Evolutionary conservation across 2,113 vertebrate species (phyloP).

Genomic region (Melierax canorus): DNA sequence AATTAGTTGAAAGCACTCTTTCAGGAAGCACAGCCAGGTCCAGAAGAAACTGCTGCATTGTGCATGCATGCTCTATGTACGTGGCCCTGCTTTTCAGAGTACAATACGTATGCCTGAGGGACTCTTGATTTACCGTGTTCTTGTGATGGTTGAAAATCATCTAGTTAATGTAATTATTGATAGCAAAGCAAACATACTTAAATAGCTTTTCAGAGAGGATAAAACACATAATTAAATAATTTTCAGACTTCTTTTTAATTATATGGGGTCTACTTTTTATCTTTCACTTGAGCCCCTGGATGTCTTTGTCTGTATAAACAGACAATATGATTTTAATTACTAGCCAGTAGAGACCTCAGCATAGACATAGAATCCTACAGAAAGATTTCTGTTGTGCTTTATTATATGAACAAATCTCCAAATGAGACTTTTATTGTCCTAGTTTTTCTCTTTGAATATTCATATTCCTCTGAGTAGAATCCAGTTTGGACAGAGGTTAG

Average conservation of each 20-base stretch:
- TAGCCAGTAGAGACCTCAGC: neutral
- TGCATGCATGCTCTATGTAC: neutral
- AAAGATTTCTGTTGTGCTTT: neutral
- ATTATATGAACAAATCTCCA: neutral
- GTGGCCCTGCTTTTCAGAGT: neutral
- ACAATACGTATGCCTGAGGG: neutral
- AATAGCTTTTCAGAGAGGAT: conserved; percentile 8
- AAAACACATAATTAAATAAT: conserved; percentile 16
- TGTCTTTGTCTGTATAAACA: conserved; percentile 6
- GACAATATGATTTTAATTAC: conserved; percentile 41
- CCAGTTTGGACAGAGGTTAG: neutral
- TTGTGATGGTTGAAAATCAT: neutral
- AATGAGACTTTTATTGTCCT: neutral
- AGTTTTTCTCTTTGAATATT: neutral
- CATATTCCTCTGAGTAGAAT: neutral
- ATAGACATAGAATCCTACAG: neutral
- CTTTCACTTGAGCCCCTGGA: neutral
- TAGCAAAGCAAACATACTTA: neutral
- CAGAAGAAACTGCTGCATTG: neutral
- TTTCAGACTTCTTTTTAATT: conserved; percentile 37
- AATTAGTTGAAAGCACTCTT: neutral
- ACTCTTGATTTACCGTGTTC: neutral
- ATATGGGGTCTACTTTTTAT: neutral
- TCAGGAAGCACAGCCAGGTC: neutral
- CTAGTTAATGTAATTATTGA: conserved; percentile 1